Conservation (phyloP, 2,113 vertebrate species). For the Catharus bicknelli region DNA sequence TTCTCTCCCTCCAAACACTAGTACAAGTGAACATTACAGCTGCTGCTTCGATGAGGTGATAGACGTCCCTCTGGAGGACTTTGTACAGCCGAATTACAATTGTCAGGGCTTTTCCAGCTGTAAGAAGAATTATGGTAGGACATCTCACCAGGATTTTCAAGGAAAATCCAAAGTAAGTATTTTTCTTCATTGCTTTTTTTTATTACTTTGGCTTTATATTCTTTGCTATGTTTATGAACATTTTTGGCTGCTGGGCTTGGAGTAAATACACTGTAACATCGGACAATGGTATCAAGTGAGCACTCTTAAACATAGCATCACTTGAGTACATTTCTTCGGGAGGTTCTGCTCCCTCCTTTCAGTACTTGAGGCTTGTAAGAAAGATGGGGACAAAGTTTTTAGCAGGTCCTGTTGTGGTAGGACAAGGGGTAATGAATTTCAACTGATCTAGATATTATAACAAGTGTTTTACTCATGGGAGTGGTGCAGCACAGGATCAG, state of each 20-base stretch:
- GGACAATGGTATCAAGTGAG: fast-evolving
- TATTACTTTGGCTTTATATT: not conserved
- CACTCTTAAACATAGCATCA: not conserved
- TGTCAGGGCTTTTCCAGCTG: constrained; percentile 1
- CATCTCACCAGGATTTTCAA: constrained; percentile 33
- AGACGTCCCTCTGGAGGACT: constrained; percentile 68
- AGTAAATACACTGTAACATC: not conserved
- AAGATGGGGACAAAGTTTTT: not conserved
- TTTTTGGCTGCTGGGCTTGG: not conserved
- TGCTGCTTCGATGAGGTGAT: constrained; percentile 27
- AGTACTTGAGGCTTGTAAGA: not conserved
- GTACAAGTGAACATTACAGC: constrained; percentile 36
- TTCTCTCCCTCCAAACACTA: constrained; percentile 38
- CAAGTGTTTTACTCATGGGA: not conserved
- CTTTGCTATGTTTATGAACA: not conserved
- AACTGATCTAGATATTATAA: not conserved
- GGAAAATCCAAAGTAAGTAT: constrained; percentile 68
- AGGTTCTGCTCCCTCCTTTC: fast-evolving
- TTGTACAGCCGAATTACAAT: constrained; percentile 47
- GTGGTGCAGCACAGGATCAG: not conserved
- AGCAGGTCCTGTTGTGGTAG: not conserved
- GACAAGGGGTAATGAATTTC: not conserved
- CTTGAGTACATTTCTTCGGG: not conserved
- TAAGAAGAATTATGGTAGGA: constrained; percentile 50
- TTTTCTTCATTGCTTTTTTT: not conserved